Evolutionary conservation across 2,888 invertebrate genomes (phyloP).

Genomic region (Oxystoma pomonae): DNA sequence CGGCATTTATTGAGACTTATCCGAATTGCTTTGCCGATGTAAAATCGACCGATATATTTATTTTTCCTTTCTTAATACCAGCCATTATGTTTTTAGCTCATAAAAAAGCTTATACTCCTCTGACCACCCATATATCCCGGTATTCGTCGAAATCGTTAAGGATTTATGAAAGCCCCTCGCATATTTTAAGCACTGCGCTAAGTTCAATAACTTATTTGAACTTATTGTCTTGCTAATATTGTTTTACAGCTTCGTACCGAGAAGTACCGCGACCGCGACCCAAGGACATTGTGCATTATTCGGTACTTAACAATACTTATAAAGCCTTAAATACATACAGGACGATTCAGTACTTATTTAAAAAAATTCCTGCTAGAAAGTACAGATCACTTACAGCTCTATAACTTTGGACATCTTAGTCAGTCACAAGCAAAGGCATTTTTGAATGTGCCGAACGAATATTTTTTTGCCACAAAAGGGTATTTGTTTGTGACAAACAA

Average conservation of each 20-base stretch:
- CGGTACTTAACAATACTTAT: too few species aligned
- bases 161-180: slow-evolving; percentile 14
- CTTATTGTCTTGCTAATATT: slow-evolving; percentile 4
- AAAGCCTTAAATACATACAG: too few species aligned
- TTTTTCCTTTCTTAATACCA: slow-evolving; percentile 22
- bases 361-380: too few species aligned
- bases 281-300: background rate
- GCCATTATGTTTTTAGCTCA: slow-evolving; percentile 24
- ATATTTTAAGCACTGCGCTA: slow-evolving; percentile 15
- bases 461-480: too few species aligned
- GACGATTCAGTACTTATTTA: too few species aligned
- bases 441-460: too few species aligned
- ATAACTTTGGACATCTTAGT: too few species aligned
- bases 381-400: too few species aligned
- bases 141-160: slow-evolving; percentile 25
- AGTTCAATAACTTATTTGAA: slow-evolving; percentile 19
- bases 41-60: slow-evolving; percentile 25
- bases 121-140: slow-evolving; percentile 25
- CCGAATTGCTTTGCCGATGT: slow-evolving; percentile 26
- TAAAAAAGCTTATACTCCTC: slow-evolving; percentile 25
- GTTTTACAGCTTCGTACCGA: background rate
- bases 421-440: too few species aligned
- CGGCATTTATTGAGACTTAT: slow-evolving; percentile 27
- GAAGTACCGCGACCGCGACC: background rate
- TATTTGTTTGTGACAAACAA: too few species aligned